Conservation (phyloP, 2,113 vertebrate species). For the Rattus norvegicus region GRCr8 NC_086033.1:40037501-40038000, state of each 20-base stretch:
- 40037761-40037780: conserved; percentile 15
- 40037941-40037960: not conserved
- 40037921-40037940: conserved; percentile 54
- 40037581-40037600: not conserved
- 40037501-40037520: too few relatives aligned
- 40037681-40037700: conserved; percentile 33
- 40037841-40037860: conserved; percentile 19
- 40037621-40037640: conserved; percentile 15
- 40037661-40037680: not conserved
- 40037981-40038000: not conserved
- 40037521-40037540: too few relatives aligned
- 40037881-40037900: conserved; percentile 48
- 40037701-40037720: conserved; percentile 40
- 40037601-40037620: conserved; percentile 27
- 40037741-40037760: conserved; percentile 48
- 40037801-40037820: conserved; percentile 68
- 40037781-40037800: conserved; percentile 69
- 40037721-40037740: conserved; percentile 37
- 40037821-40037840: conserved; percentile 45
- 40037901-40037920: conserved; percentile 37
- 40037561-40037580: not conserved
- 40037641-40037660: not conserved
- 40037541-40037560: too few relatives aligned
- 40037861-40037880: not conserved
- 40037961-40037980: conserved; percentile 40